phyloP scores from a whole-genome alignment of 1,140 invertebrate genomes.

The Drosophila miranda region DNA sequence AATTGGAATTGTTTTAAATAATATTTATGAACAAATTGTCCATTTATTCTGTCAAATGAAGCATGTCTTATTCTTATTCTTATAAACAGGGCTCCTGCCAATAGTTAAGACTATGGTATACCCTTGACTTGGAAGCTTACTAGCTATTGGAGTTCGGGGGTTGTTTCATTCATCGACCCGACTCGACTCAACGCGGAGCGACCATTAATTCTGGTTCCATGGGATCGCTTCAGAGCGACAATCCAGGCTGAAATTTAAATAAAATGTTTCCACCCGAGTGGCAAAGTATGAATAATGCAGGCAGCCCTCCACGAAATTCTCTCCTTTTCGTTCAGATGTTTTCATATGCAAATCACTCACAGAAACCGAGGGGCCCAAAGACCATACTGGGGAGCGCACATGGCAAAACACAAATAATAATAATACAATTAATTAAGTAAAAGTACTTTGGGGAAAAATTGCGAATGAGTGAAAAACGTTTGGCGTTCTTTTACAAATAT shows the following conservation, averaged over 20 bases:
- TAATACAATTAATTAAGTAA: slow-evolving; percentile 1
- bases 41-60: too few species aligned
- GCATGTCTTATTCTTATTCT: too few species aligned
- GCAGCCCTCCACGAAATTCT: background rate
- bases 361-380: background rate
- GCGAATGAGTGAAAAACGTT: background rate
- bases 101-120: too few species aligned
- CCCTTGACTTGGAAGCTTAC: too few species aligned
- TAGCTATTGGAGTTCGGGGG: too few species aligned
- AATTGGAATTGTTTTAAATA: too few species aligned
- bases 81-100: too few species aligned
- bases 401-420: background rate
- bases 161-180: too few species aligned
- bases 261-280: background rate
- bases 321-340: background rate
- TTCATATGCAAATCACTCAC: slow-evolving; percentile 4
- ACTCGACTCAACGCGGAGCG: background rate
- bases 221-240: background rate
- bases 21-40: too few species aligned
- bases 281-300: slow-evolving; percentile 7
- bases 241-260: background rate
- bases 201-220: background rate
- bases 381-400: too few species aligned
- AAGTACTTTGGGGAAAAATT: background rate
- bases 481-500: slow-evolving; percentile 65